Evolutionary conservation across 2,888 invertebrate genomes (phyloP).

Genomic region (Cynaeus angustus): DNA sequence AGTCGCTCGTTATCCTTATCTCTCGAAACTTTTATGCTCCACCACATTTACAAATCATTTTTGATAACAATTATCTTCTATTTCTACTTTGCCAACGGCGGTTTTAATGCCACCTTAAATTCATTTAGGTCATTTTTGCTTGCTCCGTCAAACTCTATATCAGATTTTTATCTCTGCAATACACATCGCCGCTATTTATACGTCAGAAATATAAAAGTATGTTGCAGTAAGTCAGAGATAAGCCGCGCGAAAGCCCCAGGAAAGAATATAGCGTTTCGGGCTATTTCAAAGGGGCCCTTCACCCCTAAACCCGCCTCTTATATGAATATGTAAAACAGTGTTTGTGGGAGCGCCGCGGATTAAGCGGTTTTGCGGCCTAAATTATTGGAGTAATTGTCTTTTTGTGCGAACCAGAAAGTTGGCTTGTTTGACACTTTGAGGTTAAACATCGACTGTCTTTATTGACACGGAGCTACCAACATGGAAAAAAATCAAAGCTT

Average conservation of each 20-base stretch:
- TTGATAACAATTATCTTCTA: constrained; percentile 34
- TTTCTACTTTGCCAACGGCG: constrained; percentile 5
- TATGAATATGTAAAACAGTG: constrained; percentile 53
- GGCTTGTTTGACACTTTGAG: too few species aligned
- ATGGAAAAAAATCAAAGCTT: too few species aligned
- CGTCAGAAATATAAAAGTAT: constrained; percentile 35
- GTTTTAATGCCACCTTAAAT: constrained; percentile 28
- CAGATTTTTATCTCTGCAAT: constrained; percentile 24
- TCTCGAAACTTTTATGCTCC: constrained; percentile 7
- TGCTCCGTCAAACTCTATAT: constrained; percentile 2
- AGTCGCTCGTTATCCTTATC: constrained; percentile 16
- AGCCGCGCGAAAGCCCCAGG: constrained; percentile 17
- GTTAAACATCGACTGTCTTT: too few species aligned
- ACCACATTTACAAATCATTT: constrained; percentile 32
- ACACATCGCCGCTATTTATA: constrained; percentile 16
- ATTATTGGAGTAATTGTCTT: constrained; percentile 50
- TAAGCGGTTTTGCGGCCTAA: constrained; percentile 48
- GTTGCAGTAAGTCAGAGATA: constrained; percentile 38
- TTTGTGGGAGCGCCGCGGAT: constrained; percentile 45
- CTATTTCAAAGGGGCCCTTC: constrained; percentile 22
- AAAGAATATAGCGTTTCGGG: constrained; percentile 3
- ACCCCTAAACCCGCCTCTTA: constrained; percentile 37
- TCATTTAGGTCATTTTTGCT: constrained; percentile 24
- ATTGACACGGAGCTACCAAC: too few species aligned
- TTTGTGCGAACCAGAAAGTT: constrained; percentile 25